phyloP scores from a whole-genome alignment of 2,113 vertebrate genomes.

The Macaca nemestrina region DNA sequence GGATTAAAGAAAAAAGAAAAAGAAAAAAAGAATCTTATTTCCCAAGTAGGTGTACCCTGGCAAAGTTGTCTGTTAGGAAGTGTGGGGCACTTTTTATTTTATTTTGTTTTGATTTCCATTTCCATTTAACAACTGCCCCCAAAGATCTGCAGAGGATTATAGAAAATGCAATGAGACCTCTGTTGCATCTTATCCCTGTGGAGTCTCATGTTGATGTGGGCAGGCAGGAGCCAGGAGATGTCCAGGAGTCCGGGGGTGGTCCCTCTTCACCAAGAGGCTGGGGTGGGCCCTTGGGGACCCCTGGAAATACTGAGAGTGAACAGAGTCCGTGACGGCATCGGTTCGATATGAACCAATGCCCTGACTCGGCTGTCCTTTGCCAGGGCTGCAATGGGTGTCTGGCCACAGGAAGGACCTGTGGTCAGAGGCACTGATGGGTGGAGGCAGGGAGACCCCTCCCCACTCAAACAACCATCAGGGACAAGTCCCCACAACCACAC shows the following conservation, averaged over 20 bases:
- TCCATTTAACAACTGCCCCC: not conserved
- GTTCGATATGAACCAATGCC: fast-evolving
- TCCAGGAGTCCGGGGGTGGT: no score
- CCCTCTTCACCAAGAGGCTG: not conserved
- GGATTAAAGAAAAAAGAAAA: not conserved
- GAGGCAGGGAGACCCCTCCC: not conserved
- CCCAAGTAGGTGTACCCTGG: not conserved
- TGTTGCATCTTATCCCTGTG: not conserved
- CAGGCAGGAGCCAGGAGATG: no score
- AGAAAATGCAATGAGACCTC: not conserved
- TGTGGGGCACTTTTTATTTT: not conserved
- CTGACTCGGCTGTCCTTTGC: no score
- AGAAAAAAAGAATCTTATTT: not conserved
- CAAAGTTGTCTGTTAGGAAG: not conserved
- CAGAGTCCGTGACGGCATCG: fast-evolving
- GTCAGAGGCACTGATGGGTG: not conserved
- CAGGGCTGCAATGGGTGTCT: fast-evolving
- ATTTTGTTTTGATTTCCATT: not conserved
- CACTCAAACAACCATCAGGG: no score
- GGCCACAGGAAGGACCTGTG: not conserved
- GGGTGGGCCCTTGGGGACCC: not conserved
- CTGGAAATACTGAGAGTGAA: not conserved
- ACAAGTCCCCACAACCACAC: not conserved
- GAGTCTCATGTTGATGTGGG: not conserved
- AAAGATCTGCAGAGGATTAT: not conserved